Percentiles rank a stretch among this genome's conserved stretches.
These are phyloP conservation scores for Zaprionus gabonicus DNA, from an alignment of 1,140 invertebrate genomes.

Conservation along the genomic window DNA sequence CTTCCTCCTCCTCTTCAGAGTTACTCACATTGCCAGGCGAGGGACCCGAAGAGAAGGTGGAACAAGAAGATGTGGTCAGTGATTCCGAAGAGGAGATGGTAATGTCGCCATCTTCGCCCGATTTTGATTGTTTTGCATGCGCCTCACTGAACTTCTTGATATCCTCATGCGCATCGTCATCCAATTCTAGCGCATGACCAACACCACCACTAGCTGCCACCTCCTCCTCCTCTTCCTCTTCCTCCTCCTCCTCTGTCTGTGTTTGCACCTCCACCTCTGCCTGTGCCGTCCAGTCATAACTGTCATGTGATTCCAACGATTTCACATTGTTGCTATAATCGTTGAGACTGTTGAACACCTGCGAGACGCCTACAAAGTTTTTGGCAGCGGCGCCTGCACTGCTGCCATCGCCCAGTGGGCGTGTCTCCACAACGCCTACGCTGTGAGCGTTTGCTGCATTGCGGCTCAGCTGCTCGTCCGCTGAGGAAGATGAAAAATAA, in stretches of 20 bases:
- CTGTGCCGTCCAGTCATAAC: slow-evolving; percentile 31
- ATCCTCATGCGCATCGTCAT: slow-evolving; percentile 58
- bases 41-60: slow-evolving; percentile 81
- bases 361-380: slow-evolving; percentile 78
- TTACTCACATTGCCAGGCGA: slow-evolving; percentile 69
- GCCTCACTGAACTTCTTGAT: slow-evolving; percentile 72
- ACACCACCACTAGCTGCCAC: slow-evolving; percentile 9
- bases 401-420: slow-evolving; percentile 52
- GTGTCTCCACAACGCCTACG: slow-evolving; percentile 40
- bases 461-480: slow-evolving; percentile 62
- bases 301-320: slow-evolving; percentile 49
- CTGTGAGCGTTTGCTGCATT: slow-evolving; percentile 84
- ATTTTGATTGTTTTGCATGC: slow-evolving; percentile 30
- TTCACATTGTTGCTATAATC: slow-evolving; percentile 87
- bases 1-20: slow-evolving; percentile 60
- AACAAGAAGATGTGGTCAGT: slow-evolving; percentile 79
- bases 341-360: slow-evolving; percentile 88
- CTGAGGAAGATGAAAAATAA: slow-evolving; percentile 38
- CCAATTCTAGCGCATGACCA: slow-evolving; percentile 10
- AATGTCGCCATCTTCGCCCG: slow-evolving; percentile 24
- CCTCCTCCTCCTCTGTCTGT: neutral
- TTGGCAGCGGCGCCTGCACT: slow-evolving; percentile 45
- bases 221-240: neutral
- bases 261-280: slow-evolving; percentile 2
- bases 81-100: slow-evolving; percentile 69